phyloP scores from a whole-genome alignment of 2,888 invertebrate species.

The Mylabris sibirica region DNA sequence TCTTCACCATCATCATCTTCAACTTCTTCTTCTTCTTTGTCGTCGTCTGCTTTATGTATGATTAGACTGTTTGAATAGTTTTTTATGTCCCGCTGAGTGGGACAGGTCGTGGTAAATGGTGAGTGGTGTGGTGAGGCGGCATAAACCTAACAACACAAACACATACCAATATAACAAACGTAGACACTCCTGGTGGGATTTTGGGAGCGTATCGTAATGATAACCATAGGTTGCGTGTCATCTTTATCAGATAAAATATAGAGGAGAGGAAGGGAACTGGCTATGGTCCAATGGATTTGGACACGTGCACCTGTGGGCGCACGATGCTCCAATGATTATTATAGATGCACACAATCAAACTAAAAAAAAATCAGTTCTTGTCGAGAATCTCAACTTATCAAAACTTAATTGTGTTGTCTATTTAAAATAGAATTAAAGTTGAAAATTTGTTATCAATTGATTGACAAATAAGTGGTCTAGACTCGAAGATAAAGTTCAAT shows the following conservation, averaged over 20 bases:
- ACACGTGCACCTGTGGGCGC: constrained; percentile 40
- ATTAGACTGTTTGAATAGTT: constrained; percentile 34
- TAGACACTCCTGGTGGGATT: constrained; percentile 25
- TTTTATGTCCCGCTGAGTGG: constrained; percentile 34
- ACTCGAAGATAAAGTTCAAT: background rate
- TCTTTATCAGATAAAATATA: constrained; percentile 42
- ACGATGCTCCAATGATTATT: constrained; percentile 11
- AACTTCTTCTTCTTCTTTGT: background rate
- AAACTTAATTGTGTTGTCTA: background rate
- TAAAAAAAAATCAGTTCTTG: background rate
- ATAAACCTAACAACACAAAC: constrained; percentile 22
- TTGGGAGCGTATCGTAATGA: constrained; percentile 34
- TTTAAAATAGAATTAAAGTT: background rate
- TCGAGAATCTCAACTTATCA: background rate
- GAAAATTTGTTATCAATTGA: background rate
- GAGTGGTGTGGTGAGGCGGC: constrained; percentile 24
- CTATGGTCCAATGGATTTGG: constrained; percentile 39
- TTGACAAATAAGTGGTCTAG: background rate
- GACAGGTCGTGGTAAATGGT: constrained; percentile 30
- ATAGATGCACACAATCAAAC: background rate
- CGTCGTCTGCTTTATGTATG: constrained; percentile 12
- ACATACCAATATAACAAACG: constrained; percentile 14
- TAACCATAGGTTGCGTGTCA: constrained; percentile 41
- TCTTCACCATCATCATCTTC: background rate
- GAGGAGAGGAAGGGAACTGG: constrained; percentile 21